Evolutionary conservation across 2,113 vertebrate genomes (phyloP).

Genomic region (Oncorhynchus nerka): DNA sequence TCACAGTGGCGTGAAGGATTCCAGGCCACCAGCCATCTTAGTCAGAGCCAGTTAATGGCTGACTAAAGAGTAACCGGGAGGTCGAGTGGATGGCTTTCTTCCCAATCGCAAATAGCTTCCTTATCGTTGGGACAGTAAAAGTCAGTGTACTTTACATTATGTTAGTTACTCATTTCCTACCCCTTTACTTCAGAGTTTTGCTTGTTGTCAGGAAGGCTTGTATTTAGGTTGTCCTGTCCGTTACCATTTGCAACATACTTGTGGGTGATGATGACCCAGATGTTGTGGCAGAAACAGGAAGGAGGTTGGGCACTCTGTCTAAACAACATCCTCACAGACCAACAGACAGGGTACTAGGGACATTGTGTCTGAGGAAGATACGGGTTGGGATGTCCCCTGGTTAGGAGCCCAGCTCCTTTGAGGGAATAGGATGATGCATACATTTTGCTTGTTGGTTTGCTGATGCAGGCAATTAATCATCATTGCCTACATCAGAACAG

Average conservation of each 20-base stretch:
- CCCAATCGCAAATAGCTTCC: too few species aligned
- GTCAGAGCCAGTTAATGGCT: slow-evolving; percentile 32
- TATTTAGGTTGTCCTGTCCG: neutral
- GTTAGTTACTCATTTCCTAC: too few species aligned
- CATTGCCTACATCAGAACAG: neutral
- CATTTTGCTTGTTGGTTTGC: neutral
- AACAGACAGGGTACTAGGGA: neutral
- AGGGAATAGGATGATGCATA: neutral
- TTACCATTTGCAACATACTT: neutral
- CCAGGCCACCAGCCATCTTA: neutral
- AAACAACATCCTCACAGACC: neutral
- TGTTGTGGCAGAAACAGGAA: neutral
- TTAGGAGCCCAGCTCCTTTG: too few species aligned
- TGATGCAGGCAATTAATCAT: neutral
- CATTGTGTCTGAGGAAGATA: neutral
- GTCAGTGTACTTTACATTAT: too few species aligned
- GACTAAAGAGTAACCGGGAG: slow-evolving; percentile 19
- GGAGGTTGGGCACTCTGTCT: neutral
- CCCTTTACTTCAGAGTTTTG: too few species aligned
- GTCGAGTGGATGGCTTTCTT: neutral
- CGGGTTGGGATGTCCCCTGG: too few species aligned
- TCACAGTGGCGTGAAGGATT: neutral
- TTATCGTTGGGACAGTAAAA: too few species aligned
- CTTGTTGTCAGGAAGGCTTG: neutral
- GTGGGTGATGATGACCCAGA: neutral